Evolutionary conservation across 2,888 invertebrate genomes (phyloP).

Genomic region (Pachydiplax longipennis): DNA sequence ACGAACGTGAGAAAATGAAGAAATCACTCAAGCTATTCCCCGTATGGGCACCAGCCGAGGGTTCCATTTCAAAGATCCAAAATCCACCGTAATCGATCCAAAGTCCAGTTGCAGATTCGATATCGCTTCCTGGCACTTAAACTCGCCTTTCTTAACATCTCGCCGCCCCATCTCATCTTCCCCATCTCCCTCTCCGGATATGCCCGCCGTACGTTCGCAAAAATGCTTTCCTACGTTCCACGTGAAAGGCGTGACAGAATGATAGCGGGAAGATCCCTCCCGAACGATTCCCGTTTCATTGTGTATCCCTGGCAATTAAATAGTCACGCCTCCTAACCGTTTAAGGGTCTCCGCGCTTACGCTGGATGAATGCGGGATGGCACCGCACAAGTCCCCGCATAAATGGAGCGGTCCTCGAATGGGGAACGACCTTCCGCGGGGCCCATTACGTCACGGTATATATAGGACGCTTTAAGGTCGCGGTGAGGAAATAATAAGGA

Average conservation of each 20-base stretch:
- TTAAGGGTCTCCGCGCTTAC: background rate
- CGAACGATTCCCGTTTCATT: background rate
- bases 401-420: background rate
- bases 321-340: slow-evolving; percentile 16
- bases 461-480: background rate
- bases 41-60: too few relatives aligned
- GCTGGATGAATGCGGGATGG: background rate
- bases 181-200: background rate
- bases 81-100: too few relatives aligned
- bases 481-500: background rate
- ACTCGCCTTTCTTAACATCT: background rate
- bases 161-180: background rate
- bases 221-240: background rate
- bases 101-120: background rate
- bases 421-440: background rate
- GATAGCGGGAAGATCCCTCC: background rate
- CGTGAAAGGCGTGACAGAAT: slow-evolving; percentile 22
- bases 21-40: too few relatives aligned
- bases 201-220: background rate
- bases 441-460: background rate
- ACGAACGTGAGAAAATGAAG: too few relatives aligned
- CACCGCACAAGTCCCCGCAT: background rate
- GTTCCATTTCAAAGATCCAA: too few relatives aligned
- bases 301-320: slow-evolving; percentile 10
- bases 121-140: background rate